Base-by-base conservation (phyloP, 2,797 vertebrate species). In the Chromis chromis region DNA sequence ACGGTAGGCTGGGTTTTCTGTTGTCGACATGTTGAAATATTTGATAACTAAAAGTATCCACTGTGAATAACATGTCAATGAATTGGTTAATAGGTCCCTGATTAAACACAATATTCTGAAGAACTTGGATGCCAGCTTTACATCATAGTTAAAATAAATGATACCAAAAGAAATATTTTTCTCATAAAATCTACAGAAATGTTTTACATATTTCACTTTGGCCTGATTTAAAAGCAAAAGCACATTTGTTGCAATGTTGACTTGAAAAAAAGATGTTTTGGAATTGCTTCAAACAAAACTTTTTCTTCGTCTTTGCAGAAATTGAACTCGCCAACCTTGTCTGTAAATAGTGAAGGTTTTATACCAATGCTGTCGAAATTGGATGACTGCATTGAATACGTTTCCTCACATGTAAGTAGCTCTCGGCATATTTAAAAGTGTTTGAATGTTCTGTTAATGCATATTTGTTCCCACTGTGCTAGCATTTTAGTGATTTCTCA, bases 281-380 rank as follows among this genome's bases (percentile, higher is more conserved):
- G 8, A 72, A 57, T 25, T 31, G 27, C 55, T 48, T 78, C 0
- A 17, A 53, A 49, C 16, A 2, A 1, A 24, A 3, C 19, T 28
- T 50, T 73, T 21, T 75, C 24, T 79, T 48, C 80, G 36, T 76
- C 81, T 83, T 86, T 93, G 66, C 93, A 99, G 98, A 99, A 97
- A 95, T 67, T 99, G 90, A 99, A 98, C 93, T 99, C 97, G 0
- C 95, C 97, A n/a, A 97, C 96, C 0, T 85, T 99, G 66, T 99
- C 98, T 0, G 98, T 99, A 90, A 99, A 97, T 90, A 97, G 96
- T 83, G 98, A 99, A 92, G 96, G 97, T 79, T 99, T 99, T 93
- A 96, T 99, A 88, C 97, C 98, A 21, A 98, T 97, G 96, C 93
- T 99, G 62, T 96, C 97, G 52, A 99, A 97, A 83, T 85, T 99